Percentiles rank a stretch among this genome's conserved stretches.
phyloP scores from a whole-genome alignment of 2,113 vertebrate genomes.

The Sylvietta virens region DNA sequence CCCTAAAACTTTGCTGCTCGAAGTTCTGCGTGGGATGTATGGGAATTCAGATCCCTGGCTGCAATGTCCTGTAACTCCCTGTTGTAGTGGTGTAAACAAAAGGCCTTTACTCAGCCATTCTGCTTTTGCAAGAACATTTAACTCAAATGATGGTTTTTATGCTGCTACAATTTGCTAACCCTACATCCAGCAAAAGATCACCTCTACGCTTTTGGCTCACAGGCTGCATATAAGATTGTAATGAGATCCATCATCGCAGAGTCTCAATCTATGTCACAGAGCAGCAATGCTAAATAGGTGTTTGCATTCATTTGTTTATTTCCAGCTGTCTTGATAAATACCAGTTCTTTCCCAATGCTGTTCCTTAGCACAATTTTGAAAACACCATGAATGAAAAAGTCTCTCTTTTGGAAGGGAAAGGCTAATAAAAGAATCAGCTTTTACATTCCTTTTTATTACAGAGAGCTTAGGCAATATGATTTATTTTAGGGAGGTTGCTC shows the following conservation, averaged over 20 bases:
- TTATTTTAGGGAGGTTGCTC: slow-evolving; percentile 54
- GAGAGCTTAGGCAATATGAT: slow-evolving; percentile 22
- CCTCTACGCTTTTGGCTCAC: not conserved
- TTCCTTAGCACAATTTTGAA: not conserved
- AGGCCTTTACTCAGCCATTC: not conserved
- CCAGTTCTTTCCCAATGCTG: not conserved
- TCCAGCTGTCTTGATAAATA: slow-evolving; percentile 25
- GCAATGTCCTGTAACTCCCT: not conserved
- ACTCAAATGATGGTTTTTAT: not conserved
- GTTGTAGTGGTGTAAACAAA: not conserved
- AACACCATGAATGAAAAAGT: slow-evolving; percentile 33
- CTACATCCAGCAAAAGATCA: not conserved
- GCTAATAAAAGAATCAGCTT: slow-evolving; percentile 31
- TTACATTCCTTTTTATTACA: slow-evolving; percentile 51
- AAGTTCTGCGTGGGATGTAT: not conserved
- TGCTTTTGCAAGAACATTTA: not conserved
- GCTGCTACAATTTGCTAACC: not conserved
- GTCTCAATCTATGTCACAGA: not conserved
- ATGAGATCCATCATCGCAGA: not conserved
- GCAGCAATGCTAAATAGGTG: slow-evolving; percentile 28
- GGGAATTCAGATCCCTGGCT: not conserved
- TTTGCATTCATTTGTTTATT: slow-evolving; percentile 16
- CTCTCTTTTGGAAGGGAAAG: slow-evolving; percentile 20
- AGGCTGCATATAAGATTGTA: not conserved
- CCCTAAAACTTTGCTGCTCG: not conserved